Conservation (phyloP, 2,888 invertebrate genomes). For the Eumacrocentrus americanus region DNA sequence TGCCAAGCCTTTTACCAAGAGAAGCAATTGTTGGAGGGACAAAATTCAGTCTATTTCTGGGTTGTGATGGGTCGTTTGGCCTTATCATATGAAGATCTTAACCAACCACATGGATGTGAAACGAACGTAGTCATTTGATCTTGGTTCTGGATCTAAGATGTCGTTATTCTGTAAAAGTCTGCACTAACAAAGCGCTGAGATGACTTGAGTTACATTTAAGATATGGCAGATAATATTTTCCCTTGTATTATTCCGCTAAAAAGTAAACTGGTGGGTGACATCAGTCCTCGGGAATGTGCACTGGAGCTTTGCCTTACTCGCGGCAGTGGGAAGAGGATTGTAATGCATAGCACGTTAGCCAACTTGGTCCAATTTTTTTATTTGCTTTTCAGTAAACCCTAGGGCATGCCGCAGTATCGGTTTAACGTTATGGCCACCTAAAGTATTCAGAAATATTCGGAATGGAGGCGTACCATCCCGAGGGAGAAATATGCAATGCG, state of each 20-base stretch:
- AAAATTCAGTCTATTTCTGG: no score
- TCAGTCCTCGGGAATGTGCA: no score
- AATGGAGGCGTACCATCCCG: conserved; percentile 18
- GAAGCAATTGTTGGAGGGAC: no score
- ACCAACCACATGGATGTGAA: conserved; percentile 25
- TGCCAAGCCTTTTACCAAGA: no score
- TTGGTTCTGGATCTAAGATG: background rate
- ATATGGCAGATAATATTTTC: background rate
- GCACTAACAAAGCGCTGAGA: background rate
- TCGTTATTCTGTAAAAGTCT: background rate
- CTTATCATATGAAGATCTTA: conserved; percentile 34
- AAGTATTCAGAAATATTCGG: conserved; percentile 51
- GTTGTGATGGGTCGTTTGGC: conserved; percentile 7
- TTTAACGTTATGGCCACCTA: conserved; percentile 36
- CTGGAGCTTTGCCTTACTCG: no score
- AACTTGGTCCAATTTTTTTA: no score
- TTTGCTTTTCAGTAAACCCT: background rate
- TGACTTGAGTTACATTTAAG: background rate
- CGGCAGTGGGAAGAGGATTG: no score
- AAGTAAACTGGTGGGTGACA: background rate
- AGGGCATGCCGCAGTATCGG: conserved; percentile 37
- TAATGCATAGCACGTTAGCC: no score
- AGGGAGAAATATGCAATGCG: conserved; percentile 35
- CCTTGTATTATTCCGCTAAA: background rate
- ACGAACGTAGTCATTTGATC: conserved; percentile 23